Evolutionary conservation across 2,888 invertebrate genomes (phyloP).

Genomic region (Heliconius sara): DNA sequence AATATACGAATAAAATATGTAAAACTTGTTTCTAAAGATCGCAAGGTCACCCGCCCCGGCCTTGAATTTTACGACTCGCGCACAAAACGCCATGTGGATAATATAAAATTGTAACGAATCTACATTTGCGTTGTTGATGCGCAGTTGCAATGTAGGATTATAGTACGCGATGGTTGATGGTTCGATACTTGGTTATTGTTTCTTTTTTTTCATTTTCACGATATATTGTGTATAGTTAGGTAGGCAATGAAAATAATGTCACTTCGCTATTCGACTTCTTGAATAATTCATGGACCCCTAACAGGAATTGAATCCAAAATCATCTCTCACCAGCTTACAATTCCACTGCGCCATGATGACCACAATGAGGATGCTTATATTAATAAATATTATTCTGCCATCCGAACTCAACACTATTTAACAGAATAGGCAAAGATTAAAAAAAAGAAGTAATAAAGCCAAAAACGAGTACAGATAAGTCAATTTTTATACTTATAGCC

Average conservation of each 20-base stretch:
- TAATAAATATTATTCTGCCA: no score
- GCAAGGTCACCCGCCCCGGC: slow-evolving; percentile 29
- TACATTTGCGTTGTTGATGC: neutral
- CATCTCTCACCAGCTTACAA: no score
- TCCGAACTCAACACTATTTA: no score
- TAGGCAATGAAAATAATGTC: neutral
- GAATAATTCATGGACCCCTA: no score
- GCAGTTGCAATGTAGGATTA: neutral
- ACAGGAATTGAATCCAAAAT: no score
- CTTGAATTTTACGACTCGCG: slow-evolving; percentile 29
- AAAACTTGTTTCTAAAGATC: slow-evolving; percentile 38
- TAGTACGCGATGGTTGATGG: neutral
- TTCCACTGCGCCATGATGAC: no score
- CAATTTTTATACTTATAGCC: no score
- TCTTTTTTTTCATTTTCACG: neutral
- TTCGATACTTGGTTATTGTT: neutral
- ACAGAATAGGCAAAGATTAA: no score
- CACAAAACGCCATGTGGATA: neutral
- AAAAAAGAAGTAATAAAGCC: no score
- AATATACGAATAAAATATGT: slow-evolving; percentile 6
- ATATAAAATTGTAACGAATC: neutral
- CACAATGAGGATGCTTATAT: no score
- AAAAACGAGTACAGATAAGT: no score
- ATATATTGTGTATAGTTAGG: neutral
- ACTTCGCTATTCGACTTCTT: neutral